These are phyloP conservation scores for Zophobas morio DNA, from an alignment of 1,140 invertebrate genomes.

Conservation along the genomic window DNA sequence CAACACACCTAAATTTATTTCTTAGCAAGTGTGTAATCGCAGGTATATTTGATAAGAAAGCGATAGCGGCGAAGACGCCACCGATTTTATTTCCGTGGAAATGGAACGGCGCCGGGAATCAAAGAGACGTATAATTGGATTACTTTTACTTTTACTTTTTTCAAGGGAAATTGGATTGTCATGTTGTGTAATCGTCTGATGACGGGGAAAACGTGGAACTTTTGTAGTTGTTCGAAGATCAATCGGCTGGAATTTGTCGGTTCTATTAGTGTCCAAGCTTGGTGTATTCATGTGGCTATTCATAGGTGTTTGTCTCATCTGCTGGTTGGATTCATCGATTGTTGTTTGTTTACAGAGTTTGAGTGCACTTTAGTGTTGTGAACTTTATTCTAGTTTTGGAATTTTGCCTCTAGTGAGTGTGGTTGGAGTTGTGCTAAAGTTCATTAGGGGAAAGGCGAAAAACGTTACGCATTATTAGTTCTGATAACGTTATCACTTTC, in stretches of 20 bases:
- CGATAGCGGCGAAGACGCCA: background rate
- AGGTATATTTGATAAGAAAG: background rate
- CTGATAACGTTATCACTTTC: background rate
- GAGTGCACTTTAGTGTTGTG: background rate
- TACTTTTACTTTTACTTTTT: background rate
- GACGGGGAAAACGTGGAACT: background rate
- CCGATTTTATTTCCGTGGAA: background rate
- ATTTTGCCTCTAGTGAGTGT: too few species aligned
- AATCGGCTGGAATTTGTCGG: conserved; percentile 34
- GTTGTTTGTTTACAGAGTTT: too few species aligned
- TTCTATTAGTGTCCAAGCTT: conserved; percentile 26
- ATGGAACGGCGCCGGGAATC: background rate
- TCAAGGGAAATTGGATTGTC: background rate
- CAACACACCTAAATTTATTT: conserved; percentile 21
- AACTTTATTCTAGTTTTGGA: too few species aligned
- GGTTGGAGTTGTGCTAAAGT: too few species aligned
- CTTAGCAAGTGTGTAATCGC: background rate
- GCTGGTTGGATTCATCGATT: background rate
- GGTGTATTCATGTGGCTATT: conserved; percentile 2
- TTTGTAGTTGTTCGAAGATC: background rate
- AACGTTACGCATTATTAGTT: too few species aligned
- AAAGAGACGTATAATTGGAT: conserved; percentile 8
- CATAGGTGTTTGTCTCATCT: conserved; percentile 1
- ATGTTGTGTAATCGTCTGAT: background rate
- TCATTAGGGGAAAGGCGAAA: too few species aligned